These are phyloP conservation scores for Synanceia verrucosa DNA, from an alignment of 2,797 vertebrate genomes.

Conservation along the genomic window DNA sequence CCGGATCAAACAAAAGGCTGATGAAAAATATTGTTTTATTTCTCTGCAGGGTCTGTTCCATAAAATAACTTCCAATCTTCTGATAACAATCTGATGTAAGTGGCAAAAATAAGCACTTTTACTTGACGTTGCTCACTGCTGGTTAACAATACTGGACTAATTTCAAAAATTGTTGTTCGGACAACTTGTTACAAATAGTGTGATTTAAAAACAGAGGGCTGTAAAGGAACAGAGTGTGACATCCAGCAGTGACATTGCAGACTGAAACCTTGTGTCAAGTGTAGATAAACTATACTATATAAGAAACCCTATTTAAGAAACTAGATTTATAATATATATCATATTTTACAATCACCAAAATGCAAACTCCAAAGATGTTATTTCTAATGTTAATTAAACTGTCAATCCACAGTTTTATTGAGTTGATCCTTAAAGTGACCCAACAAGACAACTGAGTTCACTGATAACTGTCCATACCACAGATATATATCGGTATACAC, in stretches of 20 bases:
- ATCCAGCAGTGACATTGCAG: too few relatives aligned
- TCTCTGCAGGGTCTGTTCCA: too few relatives aligned
- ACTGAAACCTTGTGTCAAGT: too few relatives aligned
- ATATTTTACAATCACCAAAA: too few relatives aligned
- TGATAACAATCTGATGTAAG: not conserved
- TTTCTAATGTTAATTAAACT: not conserved
- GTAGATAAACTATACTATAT: too few relatives aligned
- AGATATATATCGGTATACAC: not conserved
- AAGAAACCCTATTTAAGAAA: too few relatives aligned
- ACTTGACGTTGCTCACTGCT: not conserved
- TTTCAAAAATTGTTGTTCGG: not conserved
- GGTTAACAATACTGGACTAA: not conserved
- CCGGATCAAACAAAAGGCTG: not conserved
- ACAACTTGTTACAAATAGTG: not conserved
- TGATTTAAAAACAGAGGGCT: rapidly evolving
- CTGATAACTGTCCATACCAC: not conserved
- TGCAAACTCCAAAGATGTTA: not conserved
- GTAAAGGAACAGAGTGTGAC: too few relatives aligned
- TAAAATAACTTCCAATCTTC: too few relatives aligned
- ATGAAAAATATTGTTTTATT: not conserved
- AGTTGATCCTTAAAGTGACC: not conserved
- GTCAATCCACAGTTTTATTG: not conserved
- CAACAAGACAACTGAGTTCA: not conserved
- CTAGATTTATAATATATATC: too few relatives aligned
- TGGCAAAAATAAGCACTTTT: not conserved